Conservation (phyloP, 2,888 invertebrate genomes). For the Gymnosoma rotundatum region DNA sequence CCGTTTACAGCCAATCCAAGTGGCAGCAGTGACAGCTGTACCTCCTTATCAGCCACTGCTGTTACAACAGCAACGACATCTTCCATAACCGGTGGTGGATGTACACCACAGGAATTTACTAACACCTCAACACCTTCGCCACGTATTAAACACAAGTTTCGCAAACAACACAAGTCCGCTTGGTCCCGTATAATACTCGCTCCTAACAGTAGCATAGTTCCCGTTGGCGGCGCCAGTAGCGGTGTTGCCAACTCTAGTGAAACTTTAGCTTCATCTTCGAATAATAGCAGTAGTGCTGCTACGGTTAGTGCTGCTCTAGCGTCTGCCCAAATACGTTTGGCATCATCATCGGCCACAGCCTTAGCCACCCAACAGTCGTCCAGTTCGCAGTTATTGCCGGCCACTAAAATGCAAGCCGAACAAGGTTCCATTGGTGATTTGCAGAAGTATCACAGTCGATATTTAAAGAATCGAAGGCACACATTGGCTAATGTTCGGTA, state of each 20-base stretch:
- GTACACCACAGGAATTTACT: slow-evolving; percentile 62
- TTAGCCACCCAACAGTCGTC: slow-evolving; percentile 77
- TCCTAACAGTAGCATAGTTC: slow-evolving; percentile 74
- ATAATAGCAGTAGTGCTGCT: slow-evolving; percentile 73
- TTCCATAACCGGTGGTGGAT: slow-evolving; percentile 63
- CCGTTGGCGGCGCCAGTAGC: slow-evolving; percentile 67
- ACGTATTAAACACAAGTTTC: slow-evolving; percentile 81
- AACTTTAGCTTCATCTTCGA: slow-evolving; percentile 74
- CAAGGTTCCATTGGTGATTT: slow-evolving; percentile 95
- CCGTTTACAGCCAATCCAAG: slow-evolving; percentile 73
- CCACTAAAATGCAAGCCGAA: slow-evolving; percentile 94
- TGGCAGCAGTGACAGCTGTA: slow-evolving; percentile 79
- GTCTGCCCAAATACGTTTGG: slow-evolving; percentile 74
- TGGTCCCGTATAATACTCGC: slow-evolving; percentile 81
- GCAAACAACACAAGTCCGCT: slow-evolving; percentile 80
- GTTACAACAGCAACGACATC: slow-evolving; percentile 59
- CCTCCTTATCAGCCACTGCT: slow-evolving; percentile 72
- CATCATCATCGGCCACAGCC: slow-evolving; percentile 78
- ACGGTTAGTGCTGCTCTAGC: slow-evolving; percentile 66
- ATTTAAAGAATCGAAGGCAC: slow-evolving; percentile 93
- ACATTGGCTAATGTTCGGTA: slow-evolving; percentile 96
- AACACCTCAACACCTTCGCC: slow-evolving; percentile 80
- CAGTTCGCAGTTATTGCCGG: slow-evolving; percentile 82
- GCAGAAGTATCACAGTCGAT: slow-evolving; percentile 93
- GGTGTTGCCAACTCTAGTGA: slow-evolving; percentile 76